Evolutionary conservation across 2,797 vertebrate species (phyloP).

Genomic region (Labeo calbasu): DNA sequence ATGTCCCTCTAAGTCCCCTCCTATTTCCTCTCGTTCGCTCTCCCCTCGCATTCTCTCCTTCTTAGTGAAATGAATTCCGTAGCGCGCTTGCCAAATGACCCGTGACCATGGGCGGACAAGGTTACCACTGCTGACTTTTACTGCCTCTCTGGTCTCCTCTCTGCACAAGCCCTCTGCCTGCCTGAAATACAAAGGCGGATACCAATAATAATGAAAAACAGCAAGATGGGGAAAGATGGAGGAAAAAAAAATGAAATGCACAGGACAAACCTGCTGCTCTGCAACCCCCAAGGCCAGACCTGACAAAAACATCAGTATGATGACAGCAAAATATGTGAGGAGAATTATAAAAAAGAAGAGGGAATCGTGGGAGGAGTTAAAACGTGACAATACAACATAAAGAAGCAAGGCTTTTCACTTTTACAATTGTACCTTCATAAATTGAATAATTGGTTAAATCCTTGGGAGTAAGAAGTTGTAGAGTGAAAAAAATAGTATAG

Average conservation of each 20-base stretch:
- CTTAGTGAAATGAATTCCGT: constrained; percentile 80
- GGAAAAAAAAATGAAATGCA: constrained; percentile 73
- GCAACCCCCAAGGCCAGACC: constrained; percentile 87
- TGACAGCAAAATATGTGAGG: constrained; percentile 93
- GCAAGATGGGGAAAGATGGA: constrained; percentile 69
- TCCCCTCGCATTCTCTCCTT: constrained; percentile 59
- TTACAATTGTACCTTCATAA: neutral
- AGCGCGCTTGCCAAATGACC: constrained; percentile 79
- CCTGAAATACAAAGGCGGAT: constrained; percentile 62
- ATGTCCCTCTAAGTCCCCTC: constrained; percentile 56
- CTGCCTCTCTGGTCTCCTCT: constrained; percentile 70
- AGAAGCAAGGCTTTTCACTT: neutral
- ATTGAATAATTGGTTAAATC: neutral
- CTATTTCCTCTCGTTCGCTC: constrained; percentile 68
- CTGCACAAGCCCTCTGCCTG: constrained; percentile 58
- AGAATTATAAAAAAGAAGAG: constrained; percentile 69
- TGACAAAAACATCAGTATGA: constrained; percentile 94
- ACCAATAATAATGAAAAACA: constrained; percentile 57
- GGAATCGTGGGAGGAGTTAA: constrained; percentile 68
- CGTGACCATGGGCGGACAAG: constrained; percentile 76
- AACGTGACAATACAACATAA: constrained; percentile 67
- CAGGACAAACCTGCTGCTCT: constrained; percentile 86
- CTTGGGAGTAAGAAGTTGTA: neutral
- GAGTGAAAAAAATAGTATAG: neutral
- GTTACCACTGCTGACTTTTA: constrained; percentile 76